Evolutionary conservation across 1,140 invertebrate genomes (phyloP), one percentile per base, ranked within the genome.

Genomic region (Hetaerina americana): DNA sequence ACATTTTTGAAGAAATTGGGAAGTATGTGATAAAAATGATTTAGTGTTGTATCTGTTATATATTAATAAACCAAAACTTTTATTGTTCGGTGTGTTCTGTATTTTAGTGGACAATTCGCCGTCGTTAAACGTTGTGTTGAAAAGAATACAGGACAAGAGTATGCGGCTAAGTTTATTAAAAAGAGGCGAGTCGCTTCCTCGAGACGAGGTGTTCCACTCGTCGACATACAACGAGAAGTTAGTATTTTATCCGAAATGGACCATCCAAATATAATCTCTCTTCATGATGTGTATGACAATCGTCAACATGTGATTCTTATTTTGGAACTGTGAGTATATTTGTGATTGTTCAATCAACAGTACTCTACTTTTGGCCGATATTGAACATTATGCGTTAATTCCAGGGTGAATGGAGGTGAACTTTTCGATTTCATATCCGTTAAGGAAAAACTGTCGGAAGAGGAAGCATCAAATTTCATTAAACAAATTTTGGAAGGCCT

Each of bases 161-260:
- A 85, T 79, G 90, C 90, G 18, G 90, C 89, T 74, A 91, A 91
- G 80, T 89, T 87, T 76, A 87, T 91, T 76, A 82, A 87, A 73
- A 90, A 90, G 75, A 79, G 87, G 66, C 81, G 88, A 70, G 83
- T 84, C 72, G 82, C 75, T 8, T 70, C 74, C 25, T 57, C 40
- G 15, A 12, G 85, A 76, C 80, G 84, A 81, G 76, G 81, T 70
- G 84, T 86, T 18, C 80, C 84, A 66, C 78, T 83, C 72, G 83
- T 82, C 74, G 86, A 87, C 71, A 85, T 86, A 72, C 79, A 82
- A 69, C 82, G 87, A 66, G 88, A 89, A 80, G 85, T 87, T 72
- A 84, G 85, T 40, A 84, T 89, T 74, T 78, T 90, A 70, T 82
- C 88, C 66, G 82, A 86, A 74, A 76, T 87, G 72, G 83, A 83